These are phyloP conservation scores for Pterobdella sp. DNA, from an alignment of 2,888 invertebrate genomes.

Conservation along the genomic window DNA sequence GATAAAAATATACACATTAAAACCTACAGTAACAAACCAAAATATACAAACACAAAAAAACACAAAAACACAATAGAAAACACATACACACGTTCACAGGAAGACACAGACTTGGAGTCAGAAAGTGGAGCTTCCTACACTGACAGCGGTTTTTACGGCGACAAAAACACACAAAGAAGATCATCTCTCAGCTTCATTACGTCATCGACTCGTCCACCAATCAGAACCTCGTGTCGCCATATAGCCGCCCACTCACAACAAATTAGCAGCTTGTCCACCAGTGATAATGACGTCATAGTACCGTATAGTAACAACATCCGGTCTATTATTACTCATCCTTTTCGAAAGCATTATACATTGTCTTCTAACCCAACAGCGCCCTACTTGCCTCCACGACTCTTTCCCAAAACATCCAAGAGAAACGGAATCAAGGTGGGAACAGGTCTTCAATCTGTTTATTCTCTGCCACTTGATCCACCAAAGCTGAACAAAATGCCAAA, in stretches of 20 bases:
- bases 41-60: too few relatives aligned
- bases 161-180: neutral
- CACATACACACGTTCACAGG: too few relatives aligned
- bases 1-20: too few relatives aligned
- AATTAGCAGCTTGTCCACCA: neutral
- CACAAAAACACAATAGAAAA: too few relatives aligned
- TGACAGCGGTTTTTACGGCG: constrained; percentile 8
- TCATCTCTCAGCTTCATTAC: neutral
- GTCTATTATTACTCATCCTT: neutral
- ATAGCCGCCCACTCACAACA: neutral
- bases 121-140: constrained; percentile 15
- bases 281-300: neutral
- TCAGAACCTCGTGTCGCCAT: too few relatives aligned
- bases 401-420: neutral
- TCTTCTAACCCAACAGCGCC: neutral
- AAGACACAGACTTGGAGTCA: constrained; percentile 9
- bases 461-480: neutral
- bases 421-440: constrained; percentile 9
- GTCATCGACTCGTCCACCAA: neutral
- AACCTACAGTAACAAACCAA: too few relatives aligned
- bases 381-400: neutral
- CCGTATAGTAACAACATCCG: neutral
- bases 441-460: neutral
- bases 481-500: neutral
- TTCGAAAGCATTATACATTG: neutral